Evolutionary conservation across 2,797 vertebrate species (phyloP).

Genomic region (Erethizon dorsatum): DNA sequence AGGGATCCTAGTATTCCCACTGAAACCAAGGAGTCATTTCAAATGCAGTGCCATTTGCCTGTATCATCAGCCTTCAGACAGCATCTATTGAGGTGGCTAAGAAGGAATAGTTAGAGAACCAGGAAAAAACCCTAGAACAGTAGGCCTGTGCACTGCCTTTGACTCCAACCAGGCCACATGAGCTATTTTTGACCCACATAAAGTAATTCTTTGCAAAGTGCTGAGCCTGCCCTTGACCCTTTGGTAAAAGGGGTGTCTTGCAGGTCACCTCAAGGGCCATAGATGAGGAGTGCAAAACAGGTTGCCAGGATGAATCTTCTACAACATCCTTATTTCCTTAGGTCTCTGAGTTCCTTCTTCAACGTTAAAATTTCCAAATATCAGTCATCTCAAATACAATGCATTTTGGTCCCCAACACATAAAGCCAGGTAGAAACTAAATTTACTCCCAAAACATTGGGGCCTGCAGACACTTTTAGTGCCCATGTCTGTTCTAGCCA

Average conservation of each 20-base stretch:
- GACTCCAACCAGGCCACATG: background rate
- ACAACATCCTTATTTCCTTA: background rate
- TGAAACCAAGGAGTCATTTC: slow-evolving; percentile 13
- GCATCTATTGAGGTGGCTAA: background rate
- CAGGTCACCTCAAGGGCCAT: background rate
- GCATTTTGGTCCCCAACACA: slow-evolving; percentile 1
- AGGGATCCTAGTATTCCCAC: background rate
- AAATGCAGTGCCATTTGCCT: background rate
- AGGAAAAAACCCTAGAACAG: background rate
- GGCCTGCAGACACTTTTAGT: background rate
- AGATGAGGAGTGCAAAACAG: background rate
- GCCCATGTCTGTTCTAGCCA: background rate
- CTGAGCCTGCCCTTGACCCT: background rate
- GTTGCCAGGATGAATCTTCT: background rate
- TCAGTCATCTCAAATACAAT: background rate
- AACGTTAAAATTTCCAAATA: background rate
- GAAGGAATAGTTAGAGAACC: background rate
- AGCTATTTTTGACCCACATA: background rate
- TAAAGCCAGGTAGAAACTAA: slow-evolving; percentile 6
- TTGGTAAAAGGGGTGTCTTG: background rate
- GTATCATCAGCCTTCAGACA: background rate
- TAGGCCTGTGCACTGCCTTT: background rate
- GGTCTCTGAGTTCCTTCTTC: background rate
- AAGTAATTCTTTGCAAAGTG: background rate
- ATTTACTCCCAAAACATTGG: background rate